Base-by-base conservation (phyloP, 2,797 vertebrate species). In the Gallirallus australis region DNA sequence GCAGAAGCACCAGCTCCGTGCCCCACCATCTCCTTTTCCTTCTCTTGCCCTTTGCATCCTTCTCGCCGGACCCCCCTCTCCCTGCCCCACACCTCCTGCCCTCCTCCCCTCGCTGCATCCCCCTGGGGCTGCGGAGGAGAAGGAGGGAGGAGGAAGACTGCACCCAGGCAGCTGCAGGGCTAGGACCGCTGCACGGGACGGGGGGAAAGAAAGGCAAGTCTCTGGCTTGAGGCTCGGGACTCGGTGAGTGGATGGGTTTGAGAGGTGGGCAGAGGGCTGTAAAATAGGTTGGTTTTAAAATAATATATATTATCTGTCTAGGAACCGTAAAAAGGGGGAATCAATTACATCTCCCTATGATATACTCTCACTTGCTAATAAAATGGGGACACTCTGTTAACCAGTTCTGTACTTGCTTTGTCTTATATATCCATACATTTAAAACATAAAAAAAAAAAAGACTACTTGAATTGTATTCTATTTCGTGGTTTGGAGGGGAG, bases 401-500 rank as follows among this genome's bases (percentile, higher is more conserved):
- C 94, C 95, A 96, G 95, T 96, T 96, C 97, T 97, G 93, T 97
- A 96, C 97, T 95, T 96, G 96, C 97, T 97, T 97, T 97, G 94
- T 97, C 96, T 96, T 96, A 97, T 97, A 97, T 97, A 96, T 96
- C 92, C 92, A 94, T 94, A 97, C 97, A 97, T 97, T 97, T 97
- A 96, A 97, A 97, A 96, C 92, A 96, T 95, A 97, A 96, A 96
- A 95, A 96, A 80, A 96, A 96, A 96, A 97, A 96, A 96, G 96
- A 97, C 98, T 99, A 99, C 99, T 99, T 98, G 98, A 99, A 99
- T 98, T 99, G 98, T 99, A 99, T 98, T 99, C 98, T 98, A 98
- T 99, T 99, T 99, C 98, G 98, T 98, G 98, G 98, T 98, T 96
- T 98, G 98, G 98, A 94, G 93, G 95, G 93, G 93, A 47, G 94